Evolutionary conservation across 2,797 vertebrate genomes (phyloP).

Genomic region (Corythornis leucogaster): DNA sequence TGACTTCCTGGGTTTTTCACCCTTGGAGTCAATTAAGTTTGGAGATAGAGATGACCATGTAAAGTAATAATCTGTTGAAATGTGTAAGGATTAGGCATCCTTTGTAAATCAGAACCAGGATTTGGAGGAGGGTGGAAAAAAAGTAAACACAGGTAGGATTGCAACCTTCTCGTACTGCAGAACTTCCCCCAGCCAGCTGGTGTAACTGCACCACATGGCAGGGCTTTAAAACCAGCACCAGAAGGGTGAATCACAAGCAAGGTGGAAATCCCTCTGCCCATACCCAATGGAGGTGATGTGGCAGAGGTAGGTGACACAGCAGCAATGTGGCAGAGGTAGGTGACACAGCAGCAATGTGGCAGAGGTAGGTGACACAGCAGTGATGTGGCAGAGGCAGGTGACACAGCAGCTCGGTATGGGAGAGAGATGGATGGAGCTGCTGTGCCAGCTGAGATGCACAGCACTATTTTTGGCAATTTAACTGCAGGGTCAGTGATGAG

Average conservation of each 20-base stretch:
- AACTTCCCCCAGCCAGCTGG: neutral
- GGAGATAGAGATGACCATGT: neutral
- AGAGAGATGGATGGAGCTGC: neutral
- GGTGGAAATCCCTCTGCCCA: neutral
- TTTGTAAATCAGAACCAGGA: neutral
- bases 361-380: neutral
- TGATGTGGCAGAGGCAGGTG: too few relatives aligned
- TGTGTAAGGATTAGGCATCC: neutral
- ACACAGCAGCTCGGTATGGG: neutral
- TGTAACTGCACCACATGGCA: neutral
- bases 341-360: neutral
- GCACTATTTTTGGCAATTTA: neutral
- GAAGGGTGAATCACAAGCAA: neutral
- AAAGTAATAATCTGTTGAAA: neutral
- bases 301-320: neutral
- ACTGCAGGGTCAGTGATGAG: neutral
- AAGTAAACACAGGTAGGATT: neutral
- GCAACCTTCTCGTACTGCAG: neutral
- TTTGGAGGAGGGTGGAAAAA: neutral
- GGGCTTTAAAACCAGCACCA: neutral
- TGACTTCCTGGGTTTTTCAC: neutral
- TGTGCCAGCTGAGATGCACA: neutral
- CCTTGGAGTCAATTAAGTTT: neutral
- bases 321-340: neutral
- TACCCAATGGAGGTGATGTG: accelerated